These are phyloP conservation scores for Menidia menidia DNA, from an alignment of 2,797 vertebrate genomes.

Conservation along the genomic window DNA sequence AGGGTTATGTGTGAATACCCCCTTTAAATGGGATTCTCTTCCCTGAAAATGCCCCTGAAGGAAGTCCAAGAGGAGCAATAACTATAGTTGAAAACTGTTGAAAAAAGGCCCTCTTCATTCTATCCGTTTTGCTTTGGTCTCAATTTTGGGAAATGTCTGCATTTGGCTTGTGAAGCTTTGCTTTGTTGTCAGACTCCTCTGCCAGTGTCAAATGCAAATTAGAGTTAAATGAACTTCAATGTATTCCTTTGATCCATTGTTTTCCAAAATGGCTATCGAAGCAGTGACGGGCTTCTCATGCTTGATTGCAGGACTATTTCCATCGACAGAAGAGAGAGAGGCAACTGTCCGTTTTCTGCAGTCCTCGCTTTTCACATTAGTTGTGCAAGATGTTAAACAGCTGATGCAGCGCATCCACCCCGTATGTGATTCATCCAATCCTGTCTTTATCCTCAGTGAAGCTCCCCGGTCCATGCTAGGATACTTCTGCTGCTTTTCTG, in stretches of 20 bases:
- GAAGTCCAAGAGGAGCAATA: background rate
- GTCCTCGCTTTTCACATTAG: slow-evolving; percentile 15
- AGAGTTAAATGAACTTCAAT: background rate
- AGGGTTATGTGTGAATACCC: background rate
- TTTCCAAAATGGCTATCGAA: background rate
- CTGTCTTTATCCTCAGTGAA: slow-evolving; percentile 44
- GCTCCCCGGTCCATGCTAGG: slow-evolving; percentile 27
- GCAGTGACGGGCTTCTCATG: background rate
- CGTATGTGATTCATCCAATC: slow-evolving; percentile 64
- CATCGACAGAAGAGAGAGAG: background rate
- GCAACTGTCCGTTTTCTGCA: slow-evolving; percentile 3
- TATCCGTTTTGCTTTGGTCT: background rate
- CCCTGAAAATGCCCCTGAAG: background rate
- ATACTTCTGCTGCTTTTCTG: slow-evolving; percentile 7
- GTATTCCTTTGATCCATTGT: no score
- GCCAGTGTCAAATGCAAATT: background rate
- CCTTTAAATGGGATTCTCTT: background rate
- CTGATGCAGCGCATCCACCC: slow-evolving; percentile 50
- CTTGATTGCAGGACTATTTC: background rate
- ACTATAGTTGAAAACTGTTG: background rate
- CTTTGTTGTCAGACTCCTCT: background rate
- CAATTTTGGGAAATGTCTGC: background rate
- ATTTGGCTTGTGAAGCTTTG: background rate
- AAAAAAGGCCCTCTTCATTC: background rate
- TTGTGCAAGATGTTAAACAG: slow-evolving; percentile 42